phyloP scores from a whole-genome alignment of 2,113 vertebrate genomes.

The Maccullochella peelii region DNA sequence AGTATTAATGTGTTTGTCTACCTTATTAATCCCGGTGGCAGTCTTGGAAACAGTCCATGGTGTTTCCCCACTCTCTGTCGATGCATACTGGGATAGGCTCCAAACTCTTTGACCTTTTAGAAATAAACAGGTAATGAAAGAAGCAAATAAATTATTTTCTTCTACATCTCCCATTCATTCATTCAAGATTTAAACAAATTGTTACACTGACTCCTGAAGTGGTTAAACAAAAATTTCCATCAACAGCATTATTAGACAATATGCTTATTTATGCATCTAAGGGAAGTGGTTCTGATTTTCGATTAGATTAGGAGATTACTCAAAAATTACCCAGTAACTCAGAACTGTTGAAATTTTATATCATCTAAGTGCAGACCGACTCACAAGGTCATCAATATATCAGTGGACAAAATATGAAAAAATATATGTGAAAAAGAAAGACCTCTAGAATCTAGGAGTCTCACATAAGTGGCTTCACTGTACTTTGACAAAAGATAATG shows the following conservation, averaged over 20 bases:
- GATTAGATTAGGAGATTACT: not conserved
- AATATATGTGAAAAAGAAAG: not conserved
- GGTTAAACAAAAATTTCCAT: not conserved
- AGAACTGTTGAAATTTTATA: not conserved
- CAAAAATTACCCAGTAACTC: not conserved
- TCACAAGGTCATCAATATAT: not conserved
- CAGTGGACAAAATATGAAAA: not conserved
- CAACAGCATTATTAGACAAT: not conserved
- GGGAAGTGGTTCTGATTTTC: not conserved
- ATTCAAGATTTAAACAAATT: not conserved
- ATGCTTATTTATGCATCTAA: not conserved
- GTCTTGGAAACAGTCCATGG: conserved; percentile 12
- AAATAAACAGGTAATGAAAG: not conserved
- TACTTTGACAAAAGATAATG: not conserved
- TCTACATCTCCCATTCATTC: not conserved
- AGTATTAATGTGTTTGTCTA: conserved; percentile 12
- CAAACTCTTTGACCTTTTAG: not conserved
- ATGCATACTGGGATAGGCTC: conserved; percentile 6
- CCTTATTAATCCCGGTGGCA: not conserved
- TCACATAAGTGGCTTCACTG: not conserved
- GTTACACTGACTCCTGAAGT: not conserved
- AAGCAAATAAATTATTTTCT: not conserved
- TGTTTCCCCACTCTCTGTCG: not conserved
- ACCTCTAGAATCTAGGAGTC: not conserved
- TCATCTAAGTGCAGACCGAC: not conserved